A percentile compares a stretch with the other conserved stretches of the same genome.
phyloP scores from a whole-genome alignment of 2,797 vertebrate species.

The Platalea minor region DNA sequence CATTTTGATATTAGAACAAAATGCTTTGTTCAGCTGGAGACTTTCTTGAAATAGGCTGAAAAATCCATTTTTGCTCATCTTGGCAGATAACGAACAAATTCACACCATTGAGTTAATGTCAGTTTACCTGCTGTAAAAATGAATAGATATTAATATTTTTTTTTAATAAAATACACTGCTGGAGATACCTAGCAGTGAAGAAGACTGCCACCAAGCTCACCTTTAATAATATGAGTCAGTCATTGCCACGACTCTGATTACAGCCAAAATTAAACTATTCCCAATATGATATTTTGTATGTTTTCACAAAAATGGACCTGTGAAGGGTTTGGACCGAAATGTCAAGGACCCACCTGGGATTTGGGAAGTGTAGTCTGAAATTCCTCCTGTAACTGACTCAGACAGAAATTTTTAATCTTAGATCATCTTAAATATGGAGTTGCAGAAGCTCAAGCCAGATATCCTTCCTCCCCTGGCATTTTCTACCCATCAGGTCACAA shows the following conservation, averaged over 20 bases:
- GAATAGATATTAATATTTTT: not conserved
- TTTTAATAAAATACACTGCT: not conserved
- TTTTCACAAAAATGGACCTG: not conserved
- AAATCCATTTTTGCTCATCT: not conserved
- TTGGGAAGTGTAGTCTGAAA: not conserved
- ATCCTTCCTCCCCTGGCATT: not conserved
- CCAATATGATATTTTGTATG: not conserved
- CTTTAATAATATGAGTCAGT: not conserved
- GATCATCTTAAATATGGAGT: not conserved
- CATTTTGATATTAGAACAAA: not conserved
- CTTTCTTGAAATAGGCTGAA: not conserved
- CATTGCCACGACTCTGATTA: not conserved
- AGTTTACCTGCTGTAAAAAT: not conserved
- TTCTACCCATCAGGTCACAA: not conserved
- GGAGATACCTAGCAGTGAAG: not conserved
- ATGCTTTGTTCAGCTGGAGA: not conserved
- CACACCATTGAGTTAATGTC: not conserved
- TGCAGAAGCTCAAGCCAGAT: not conserved
- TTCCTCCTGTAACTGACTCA: not conserved
- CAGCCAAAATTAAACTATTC: not conserved
- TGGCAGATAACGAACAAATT: not conserved
- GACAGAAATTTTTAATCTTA: not conserved
- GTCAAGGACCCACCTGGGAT: not conserved
- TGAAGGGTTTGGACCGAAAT: not conserved
- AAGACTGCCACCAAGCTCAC: not conserved